Evolutionary conservation across 2,797 vertebrate genomes (phyloP).

Genomic region (Urosaurus nigricauda): DNA sequence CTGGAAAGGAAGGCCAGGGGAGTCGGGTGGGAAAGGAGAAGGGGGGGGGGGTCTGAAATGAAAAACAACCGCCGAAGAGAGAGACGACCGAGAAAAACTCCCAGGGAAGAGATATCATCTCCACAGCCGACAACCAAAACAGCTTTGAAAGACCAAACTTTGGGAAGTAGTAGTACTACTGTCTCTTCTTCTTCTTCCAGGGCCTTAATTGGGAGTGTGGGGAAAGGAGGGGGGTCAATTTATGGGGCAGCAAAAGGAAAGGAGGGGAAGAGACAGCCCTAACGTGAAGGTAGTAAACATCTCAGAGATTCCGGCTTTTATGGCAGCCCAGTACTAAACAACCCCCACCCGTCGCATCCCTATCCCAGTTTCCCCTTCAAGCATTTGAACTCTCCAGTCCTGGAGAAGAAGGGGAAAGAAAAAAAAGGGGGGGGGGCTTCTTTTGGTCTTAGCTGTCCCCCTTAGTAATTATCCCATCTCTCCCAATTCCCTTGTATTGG

Average conservation of each 20-base stretch:
- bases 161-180: conserved; percentile 7
- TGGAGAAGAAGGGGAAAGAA: background rate
- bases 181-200: background rate
- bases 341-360: too few species aligned
- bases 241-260: background rate
- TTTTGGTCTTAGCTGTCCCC: background rate
- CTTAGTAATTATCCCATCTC: background rate
- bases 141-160: conserved; percentile 37
- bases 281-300: conserved; percentile 46
- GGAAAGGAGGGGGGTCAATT: background rate
- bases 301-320: conserved; percentile 31
- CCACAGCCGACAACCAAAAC: conserved; percentile 14
- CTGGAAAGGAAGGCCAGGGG: background rate
- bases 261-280: conserved; percentile 21
- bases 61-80: background rate
- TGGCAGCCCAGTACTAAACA: background rate
- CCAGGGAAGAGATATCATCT: conserved; percentile 21
- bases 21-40: too few species aligned
- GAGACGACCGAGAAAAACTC: too few species aligned
- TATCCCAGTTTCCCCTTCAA: background rate
- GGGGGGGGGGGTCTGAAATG: too few species aligned
- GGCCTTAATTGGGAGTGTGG: background rate
- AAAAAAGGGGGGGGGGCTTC: background rate
- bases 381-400: conserved; percentile 17
- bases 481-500: background rate